A percentile compares a stretch with the other conserved stretches of the same genome.
Conservation (phyloP, 2,888 invertebrate species). For the Orchesella flavescens region DNA sequence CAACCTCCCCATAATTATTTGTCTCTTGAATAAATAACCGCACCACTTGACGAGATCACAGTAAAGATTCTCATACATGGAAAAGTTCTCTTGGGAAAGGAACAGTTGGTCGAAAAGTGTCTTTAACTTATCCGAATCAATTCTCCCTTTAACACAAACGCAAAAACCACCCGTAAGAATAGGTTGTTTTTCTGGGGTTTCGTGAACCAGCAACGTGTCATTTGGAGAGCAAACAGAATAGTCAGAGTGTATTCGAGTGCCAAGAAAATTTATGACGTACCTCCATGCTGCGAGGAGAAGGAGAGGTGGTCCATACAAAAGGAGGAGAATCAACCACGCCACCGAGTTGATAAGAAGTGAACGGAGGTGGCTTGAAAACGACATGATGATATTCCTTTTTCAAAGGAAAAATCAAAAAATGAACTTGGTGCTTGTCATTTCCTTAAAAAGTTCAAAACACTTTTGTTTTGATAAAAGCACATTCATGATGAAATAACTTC, state of each 20-base stretch:
- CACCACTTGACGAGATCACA: constrained; percentile 59
- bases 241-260: constrained; percentile 4
- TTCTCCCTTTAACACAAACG: constrained; percentile 50
- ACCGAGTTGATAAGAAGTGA: constrained; percentile 22
- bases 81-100: constrained; percentile 20
- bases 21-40: constrained; percentile 58
- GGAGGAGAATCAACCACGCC: constrained; percentile 36
- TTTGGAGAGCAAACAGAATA: constrained; percentile 46
- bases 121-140: constrained; percentile 32
- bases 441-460: neutral
- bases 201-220: constrained; percentile 54
- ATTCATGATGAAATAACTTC: no score
- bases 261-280: constrained; percentile 34
- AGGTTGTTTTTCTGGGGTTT: constrained; percentile 51
- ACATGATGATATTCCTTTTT: no score
- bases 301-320: constrained; percentile 33
- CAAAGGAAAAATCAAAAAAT: neutral
- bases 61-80: constrained; percentile 55
- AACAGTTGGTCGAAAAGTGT: constrained; percentile 53
- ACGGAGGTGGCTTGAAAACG: neutral
- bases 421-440: neutral
- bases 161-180: constrained; percentile 55
- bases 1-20: constrained; percentile 24
- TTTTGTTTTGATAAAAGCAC: no score
- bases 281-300: constrained; percentile 9